Percentiles rank a stretch among this genome's conserved stretches.
phyloP scores from a whole-genome alignment of 2,113 vertebrate genomes.

The Tursiops truncatus region DNA sequence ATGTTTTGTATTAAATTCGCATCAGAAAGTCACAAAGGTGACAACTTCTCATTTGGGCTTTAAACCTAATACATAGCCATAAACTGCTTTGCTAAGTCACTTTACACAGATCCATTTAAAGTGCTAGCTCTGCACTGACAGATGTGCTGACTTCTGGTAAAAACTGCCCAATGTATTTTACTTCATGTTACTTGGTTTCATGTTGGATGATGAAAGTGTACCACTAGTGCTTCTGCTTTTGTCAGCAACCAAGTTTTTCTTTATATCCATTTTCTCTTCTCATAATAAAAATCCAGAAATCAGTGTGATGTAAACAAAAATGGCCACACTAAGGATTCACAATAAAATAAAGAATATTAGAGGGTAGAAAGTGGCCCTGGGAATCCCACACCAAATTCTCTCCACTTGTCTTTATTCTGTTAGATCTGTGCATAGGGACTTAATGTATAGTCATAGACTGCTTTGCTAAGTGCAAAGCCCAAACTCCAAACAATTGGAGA shows the following conservation, averaged over 20 bases:
- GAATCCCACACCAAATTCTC: not conserved
- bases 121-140: not conserved
- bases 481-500: not conserved
- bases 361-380: not conserved
- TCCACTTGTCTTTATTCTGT: not conserved
- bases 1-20: constrained; percentile 47
- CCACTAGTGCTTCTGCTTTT: constrained; percentile 24
- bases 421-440: not conserved
- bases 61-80: constrained; percentile 48
- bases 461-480: not conserved
- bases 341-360: constrained; percentile 13
- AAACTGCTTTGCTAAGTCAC: constrained; percentile 54
- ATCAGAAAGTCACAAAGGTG: constrained; percentile 54
- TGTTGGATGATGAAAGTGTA: constrained; percentile 41
- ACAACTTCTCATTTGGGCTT: constrained; percentile 50
- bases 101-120: constrained; percentile 51
- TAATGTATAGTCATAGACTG: too few species aligned
- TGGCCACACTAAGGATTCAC: not conserved
- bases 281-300: constrained; percentile 30
- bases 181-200: constrained; percentile 36
- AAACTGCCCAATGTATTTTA: constrained; percentile 26
- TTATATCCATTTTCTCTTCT: not conserved
- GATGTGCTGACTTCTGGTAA: constrained; percentile 49
- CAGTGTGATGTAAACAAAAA: constrained; percentile 37
- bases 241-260: constrained; percentile 43